A percentile compares a stretch with the other conserved stretches of the same genome.
Conservation (phyloP, 2,113 vertebrate species). For the Anolis carolinensis region DNA sequence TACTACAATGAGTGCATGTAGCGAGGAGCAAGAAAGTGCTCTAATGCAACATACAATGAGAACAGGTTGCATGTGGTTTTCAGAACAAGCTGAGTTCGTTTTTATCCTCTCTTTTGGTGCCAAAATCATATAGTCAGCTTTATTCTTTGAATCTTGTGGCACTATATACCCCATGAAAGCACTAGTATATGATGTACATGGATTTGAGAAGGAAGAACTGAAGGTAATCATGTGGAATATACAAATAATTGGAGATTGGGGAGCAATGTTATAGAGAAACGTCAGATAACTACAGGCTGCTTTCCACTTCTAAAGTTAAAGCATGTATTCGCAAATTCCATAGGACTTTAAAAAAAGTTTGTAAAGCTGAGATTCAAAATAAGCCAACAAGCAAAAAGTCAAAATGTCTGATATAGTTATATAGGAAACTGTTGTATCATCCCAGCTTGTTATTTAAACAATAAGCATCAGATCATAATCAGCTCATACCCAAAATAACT, state of each 20-base stretch:
- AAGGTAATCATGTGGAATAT: not conserved
- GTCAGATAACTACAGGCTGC: conserved; percentile 11
- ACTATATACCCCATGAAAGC: fast-evolving
- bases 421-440: too few species aligned
- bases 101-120: conserved; percentile 12
- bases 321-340: conserved; percentile 1
- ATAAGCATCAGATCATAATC: too few species aligned
- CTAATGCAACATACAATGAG: not conserved
- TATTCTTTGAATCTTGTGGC: not conserved
- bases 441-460: too few species aligned
- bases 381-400: too few species aligned
- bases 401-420: too few species aligned
- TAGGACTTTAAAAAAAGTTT: not conserved
- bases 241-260: conserved; percentile 14
- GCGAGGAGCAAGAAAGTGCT: too few species aligned
- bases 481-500: too few species aligned
- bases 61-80: not conserved
- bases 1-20: not conserved
- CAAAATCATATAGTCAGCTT: not conserved
- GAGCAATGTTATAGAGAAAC: not conserved
- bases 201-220: not conserved
- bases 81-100: not conserved
- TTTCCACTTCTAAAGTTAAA: not conserved
- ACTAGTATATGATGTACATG: not conserved
- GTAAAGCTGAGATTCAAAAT: too few species aligned